phyloP scores from a whole-genome alignment of 2,797 vertebrate genomes.

The Orientallactaga sibirica region DNA sequence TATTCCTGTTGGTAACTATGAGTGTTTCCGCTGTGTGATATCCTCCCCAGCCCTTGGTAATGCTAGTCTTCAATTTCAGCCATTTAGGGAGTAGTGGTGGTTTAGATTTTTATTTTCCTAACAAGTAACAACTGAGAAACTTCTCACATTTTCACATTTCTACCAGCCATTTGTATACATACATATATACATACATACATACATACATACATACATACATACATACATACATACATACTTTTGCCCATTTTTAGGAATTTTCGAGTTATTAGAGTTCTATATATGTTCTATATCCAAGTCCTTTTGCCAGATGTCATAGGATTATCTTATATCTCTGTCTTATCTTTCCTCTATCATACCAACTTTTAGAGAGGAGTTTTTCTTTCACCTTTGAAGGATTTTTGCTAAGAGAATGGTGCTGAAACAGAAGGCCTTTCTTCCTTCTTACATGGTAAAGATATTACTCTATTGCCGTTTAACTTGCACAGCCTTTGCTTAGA shows the following conservation, averaged over 20 bases:
- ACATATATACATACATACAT: background rate
- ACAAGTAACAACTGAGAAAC: background rate
- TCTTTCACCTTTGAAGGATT: constrained; percentile 17
- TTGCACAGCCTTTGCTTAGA: background rate
- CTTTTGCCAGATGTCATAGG: background rate
- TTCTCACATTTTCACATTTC: background rate
- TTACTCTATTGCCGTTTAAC: constrained; percentile 5
- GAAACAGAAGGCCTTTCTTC: background rate
- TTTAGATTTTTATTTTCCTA: background rate
- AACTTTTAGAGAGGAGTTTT: background rate
- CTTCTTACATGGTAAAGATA: background rate
- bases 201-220: background rate
- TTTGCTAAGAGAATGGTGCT: background rate
- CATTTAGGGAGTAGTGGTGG: background rate
- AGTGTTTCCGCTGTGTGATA: background rate
- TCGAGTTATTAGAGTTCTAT: background rate
- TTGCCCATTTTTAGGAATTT: background rate
- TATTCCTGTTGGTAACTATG: background rate
- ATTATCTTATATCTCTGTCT: background rate
- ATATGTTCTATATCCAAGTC: background rate
- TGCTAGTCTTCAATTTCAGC: background rate
- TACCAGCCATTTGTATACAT: background rate
- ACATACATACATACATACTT: background rate
- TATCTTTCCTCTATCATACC: background rate
- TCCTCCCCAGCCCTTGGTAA: background rate